Base-by-base conservation (phyloP, 2,113 vertebrate species). In the Globicephala melas region DNA sequence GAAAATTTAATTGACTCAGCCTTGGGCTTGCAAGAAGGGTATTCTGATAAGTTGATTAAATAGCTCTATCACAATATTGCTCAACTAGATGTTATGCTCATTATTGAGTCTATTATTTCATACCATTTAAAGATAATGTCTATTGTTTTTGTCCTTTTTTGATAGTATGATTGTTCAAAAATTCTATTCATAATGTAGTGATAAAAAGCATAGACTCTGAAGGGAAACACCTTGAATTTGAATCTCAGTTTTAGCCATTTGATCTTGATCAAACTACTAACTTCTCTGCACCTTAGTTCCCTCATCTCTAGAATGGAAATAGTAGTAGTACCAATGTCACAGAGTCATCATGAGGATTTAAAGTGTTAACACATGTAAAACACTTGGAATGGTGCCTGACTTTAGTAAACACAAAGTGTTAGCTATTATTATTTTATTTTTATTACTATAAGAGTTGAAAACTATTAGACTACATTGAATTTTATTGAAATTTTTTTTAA, bases 1-100 rank as follows among this genome's bases (percentile, higher is more conserved):
- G 60, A 53, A 94, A 71, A 33, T 68, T 76, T 76, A 50, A 71
- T 21, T 41, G 80, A 65, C 26, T 85, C 18, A 86, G 20, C 1
- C 28, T 95, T 63, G 11, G 76, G 17, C n/a, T 90, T 81, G 18
- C 33, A 89, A 86, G 13, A 81, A 47, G 1, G 23, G 15, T 92
- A 36, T 89, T 84, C 89, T 89, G 63, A 88, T 88, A 18, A 79
- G n/a, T 77, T 87, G 90, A 95, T 71, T 73, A 65, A 87, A 95
- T 76, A 93, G 21, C 74, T 89, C 21, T 90, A 17, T 91, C 60
- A 82, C 11, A 77, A 3, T 70, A 73, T 73, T 88, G 41, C 14
- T 84, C 23, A 58, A 55, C 85, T 94, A 70, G 18, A 85, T 41
- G 7, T 50, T 67, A 65, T 68, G 20, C 26, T 92, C 4, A 94